These are phyloP conservation scores for Lithodes maja DNA, from an alignment of 2,888 invertebrate genomes.

Conservation along the genomic window DNA sequence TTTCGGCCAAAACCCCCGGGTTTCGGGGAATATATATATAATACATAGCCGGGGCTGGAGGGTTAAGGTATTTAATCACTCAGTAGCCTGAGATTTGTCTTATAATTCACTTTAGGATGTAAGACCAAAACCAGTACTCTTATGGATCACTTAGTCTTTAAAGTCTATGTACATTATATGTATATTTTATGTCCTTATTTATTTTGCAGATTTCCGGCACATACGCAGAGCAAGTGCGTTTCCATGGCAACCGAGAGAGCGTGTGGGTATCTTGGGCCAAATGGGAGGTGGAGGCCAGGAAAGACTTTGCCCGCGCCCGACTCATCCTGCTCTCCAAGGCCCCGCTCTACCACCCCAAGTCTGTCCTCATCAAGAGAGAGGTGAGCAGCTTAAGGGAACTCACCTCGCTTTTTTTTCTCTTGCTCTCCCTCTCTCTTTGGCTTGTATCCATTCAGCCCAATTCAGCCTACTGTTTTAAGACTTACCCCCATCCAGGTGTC, in stretches of 20 bases:
- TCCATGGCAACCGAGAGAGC: conserved; percentile 51
- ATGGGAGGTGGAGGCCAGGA: conserved; percentile 58
- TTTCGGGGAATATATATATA: too few relatives aligned
- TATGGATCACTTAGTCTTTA: too few relatives aligned
- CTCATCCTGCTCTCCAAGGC: conserved; percentile 63
- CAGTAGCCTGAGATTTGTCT: not conserved
- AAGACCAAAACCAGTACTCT: not conserved
- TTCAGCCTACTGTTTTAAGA: too few relatives aligned
- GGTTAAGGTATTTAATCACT: too few relatives aligned
- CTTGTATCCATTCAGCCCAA: too few relatives aligned
- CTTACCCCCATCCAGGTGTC: too few relatives aligned
- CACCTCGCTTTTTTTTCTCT: too few relatives aligned
- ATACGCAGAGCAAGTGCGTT: conserved; percentile 46
- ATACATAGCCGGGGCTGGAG: too few relatives aligned
- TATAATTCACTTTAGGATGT: not conserved
- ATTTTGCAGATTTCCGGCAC: conserved; percentile 51
- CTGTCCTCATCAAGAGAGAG: conserved; percentile 56
- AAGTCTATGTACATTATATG: too few relatives aligned
- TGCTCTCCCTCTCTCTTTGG: too few relatives aligned
- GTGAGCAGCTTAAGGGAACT: too few relatives aligned
- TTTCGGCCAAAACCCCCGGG: too few relatives aligned
- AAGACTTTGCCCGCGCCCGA: conserved; percentile 63
- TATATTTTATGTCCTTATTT: not conserved
- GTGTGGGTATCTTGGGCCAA: conserved; percentile 69
- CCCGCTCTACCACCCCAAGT: conserved; percentile 60